These are phyloP conservation scores for Anadara kagoshimensis DNA, from an alignment of 1,140 invertebrate species.

Conservation along the genomic window DNA sequence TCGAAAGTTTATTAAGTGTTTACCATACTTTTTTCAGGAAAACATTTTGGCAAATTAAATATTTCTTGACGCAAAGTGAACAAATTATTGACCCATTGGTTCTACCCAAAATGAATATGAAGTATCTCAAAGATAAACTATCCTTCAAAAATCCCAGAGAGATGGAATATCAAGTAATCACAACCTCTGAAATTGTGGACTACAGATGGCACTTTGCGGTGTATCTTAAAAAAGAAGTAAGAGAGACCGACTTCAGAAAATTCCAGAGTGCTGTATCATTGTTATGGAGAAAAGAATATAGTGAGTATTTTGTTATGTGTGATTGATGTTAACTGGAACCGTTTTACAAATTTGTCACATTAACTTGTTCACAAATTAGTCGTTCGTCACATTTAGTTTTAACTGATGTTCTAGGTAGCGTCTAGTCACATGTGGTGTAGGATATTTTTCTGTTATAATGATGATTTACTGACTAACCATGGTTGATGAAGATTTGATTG, in stretches of 20 bases:
- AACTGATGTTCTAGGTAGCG: too few relatives aligned
- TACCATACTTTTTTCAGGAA: slow-evolving; percentile 10
- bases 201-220: slow-evolving; percentile 9
- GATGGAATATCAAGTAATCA: slow-evolving; percentile 8
- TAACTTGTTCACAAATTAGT: too few relatives aligned
- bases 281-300: too few relatives aligned
- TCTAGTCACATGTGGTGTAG: too few relatives aligned
- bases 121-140: slow-evolving; percentile 12
- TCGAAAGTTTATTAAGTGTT: too few relatives aligned
- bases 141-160: slow-evolving; percentile 11
- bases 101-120: background rate
- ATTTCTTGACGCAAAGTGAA: slow-evolving; percentile 12
- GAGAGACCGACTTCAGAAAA: slow-evolving; percentile 5
- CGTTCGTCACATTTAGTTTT: too few relatives aligned
- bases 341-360: too few relatives aligned
- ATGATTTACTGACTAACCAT: too few relatives aligned
- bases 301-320: too few relatives aligned
- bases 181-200: background rate
- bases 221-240: slow-evolving; percentile 5
- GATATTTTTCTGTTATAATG: too few relatives aligned
- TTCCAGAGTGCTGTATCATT: background rate
- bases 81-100: slow-evolving; percentile 14
- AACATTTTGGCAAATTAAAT: slow-evolving; percentile 32
- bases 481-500: too few relatives aligned
- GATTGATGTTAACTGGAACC: too few relatives aligned